A percentile compares a stretch with the other conserved stretches of the same genome.
phyloP scores from a whole-genome alignment of 2,888 invertebrate species.

The Stenurella melanura region DNA sequence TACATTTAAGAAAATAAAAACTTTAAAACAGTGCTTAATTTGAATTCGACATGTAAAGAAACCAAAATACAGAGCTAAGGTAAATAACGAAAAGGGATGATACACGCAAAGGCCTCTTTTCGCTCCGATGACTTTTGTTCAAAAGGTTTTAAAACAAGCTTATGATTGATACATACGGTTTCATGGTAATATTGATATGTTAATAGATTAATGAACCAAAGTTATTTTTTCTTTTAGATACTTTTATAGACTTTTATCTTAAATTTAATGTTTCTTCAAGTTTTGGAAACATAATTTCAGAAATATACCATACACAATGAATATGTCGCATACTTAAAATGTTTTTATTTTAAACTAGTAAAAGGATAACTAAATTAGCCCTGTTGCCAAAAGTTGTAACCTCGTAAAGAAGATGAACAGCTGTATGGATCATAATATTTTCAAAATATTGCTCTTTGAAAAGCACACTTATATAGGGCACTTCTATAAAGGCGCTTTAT shows the following conservation, averaged over 20 bases:
- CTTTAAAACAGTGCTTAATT: conserved; percentile 72
- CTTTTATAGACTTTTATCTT: neutral
- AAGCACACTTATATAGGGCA: no score
- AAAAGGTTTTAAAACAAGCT: conserved; percentile 38
- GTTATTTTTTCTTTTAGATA: neutral
- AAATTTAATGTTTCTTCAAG: neutral
- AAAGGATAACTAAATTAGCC: no score
- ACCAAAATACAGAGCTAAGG: conserved; percentile 63
- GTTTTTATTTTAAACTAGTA: no score
- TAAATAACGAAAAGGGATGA: conserved; percentile 53
- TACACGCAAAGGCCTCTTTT: conserved; percentile 45
- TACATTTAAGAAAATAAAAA: conserved; percentile 72
- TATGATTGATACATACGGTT: conserved; percentile 43
- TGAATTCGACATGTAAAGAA: conserved; percentile 69
- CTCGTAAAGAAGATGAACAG: no score
- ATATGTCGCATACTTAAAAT: no score
- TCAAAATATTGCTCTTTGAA: no score
- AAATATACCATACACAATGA: no score
- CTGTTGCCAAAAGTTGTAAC: no score
- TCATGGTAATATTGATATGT: neutral
- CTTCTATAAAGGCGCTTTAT: no score
- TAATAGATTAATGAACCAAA: neutral
- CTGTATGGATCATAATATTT: no score
- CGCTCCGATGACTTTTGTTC: conserved; percentile 42
- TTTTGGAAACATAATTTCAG: no score